Base-by-base conservation (phyloP, 2,113 vertebrate genomes). In the Genyomyrus donnyi region DNA sequence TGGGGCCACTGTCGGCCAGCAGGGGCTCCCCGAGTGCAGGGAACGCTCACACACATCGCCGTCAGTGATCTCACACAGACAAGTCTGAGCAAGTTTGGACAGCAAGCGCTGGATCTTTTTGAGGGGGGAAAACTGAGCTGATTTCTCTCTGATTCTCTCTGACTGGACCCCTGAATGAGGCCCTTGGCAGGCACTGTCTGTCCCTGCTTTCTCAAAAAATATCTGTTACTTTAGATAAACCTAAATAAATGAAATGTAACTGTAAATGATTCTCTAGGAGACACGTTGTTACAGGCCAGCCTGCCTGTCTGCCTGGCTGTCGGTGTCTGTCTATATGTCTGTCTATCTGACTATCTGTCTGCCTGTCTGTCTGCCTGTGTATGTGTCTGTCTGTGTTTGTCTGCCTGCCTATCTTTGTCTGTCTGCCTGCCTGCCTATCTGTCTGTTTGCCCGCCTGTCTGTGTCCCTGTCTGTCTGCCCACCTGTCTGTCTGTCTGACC, bases 11-110 rank as follows among this genome's bases (percentile, higher is more conserved):
- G 50, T 27, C 7, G 9, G 39, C 56, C 31, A 24, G 52, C 27
- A 39, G 50, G 35, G 87, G 27, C 27, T 39, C 86, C 62, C 62
- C 52, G 6, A 58, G 86, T 9, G 42, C 56, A 62, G 11, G 9
- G 19, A 46, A 70, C 42, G n/a, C 27, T 62, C 21, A 24, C 56
- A 66, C 19, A 62, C 10, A 45, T 45, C 62, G 77, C 87, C 45
- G 66, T 80, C 89, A 90, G 88, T 31, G 27, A 93, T 62, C 70
- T 86, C 91, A 91, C 83, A 62, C 87, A 91, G 91, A 88, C 93
- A 92, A 87, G 93, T 93, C 53, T 90, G 24, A 87, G 88, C 93
- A 87, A 31, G 92, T 93, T 90, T 62, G 88, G 90, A 92, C 86
- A 91, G 24, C 90, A 91, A 84, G 42, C 48, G n/a, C 15, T 27